These are phyloP conservation scores for Rhabdomys pumilio DNA, from an alignment of 2,797 vertebrate species.

Conservation along the genomic window DNA sequence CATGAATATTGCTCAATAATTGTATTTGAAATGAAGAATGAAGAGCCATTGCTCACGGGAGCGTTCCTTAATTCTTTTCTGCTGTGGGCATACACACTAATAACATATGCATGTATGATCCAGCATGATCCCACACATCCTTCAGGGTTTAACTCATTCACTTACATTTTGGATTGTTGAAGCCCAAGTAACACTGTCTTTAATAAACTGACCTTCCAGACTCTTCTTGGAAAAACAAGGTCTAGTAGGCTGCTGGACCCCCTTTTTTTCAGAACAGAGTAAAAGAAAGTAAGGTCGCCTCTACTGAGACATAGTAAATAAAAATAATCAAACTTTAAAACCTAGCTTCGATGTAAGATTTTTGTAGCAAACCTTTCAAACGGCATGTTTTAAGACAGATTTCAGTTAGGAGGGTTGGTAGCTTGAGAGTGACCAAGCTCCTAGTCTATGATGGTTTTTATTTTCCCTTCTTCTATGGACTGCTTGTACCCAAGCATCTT, in stretches of 20 bases:
- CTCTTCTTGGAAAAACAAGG: background rate
- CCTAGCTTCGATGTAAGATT: background rate
- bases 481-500: slow-evolving; percentile 19
- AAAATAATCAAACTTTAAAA: slow-evolving; percentile 59
- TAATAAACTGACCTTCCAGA: background rate
- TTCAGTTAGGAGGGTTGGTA: background rate
- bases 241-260: background rate
- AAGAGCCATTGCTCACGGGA: slow-evolving; percentile 10
- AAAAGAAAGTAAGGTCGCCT: background rate
- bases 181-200: background rate
- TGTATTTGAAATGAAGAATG: slow-evolving; percentile 59
- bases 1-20: slow-evolving; percentile 47
- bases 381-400: background rate
- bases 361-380: slow-evolving; percentile 25
- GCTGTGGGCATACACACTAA: background rate
- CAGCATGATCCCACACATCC: background rate
- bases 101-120: background rate
- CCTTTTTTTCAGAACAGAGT: slow-evolving; percentile 43
- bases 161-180: background rate
- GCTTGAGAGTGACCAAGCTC: background rate
- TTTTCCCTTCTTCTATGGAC: slow-evolving; percentile 55
- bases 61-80: slow-evolving; percentile 49
- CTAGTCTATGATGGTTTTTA: slow-evolving; percentile 40
- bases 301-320: slow-evolving; percentile 14
- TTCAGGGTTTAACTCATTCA: slow-evolving; percentile 46